Evolutionary conservation across 2,113 vertebrate genomes (phyloP), one percentile per base, ranked within the genome.

Genomic region (Delphinus delphis): DNA sequence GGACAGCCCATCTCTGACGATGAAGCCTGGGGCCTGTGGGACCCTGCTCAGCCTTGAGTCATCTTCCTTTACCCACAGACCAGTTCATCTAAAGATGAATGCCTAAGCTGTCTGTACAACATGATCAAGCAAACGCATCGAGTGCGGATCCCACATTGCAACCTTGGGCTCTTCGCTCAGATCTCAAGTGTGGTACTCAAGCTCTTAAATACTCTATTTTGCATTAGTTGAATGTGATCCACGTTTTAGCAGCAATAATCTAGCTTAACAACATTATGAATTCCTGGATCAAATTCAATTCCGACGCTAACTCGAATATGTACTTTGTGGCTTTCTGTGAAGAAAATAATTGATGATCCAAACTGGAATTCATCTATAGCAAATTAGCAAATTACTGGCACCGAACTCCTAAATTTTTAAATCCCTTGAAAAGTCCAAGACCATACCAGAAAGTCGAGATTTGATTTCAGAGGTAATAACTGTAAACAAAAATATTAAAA

Each of bases 301-400:
- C 97, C 44, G 53, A 97, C 9, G 97, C 73, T 93, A 96, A 96
- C 94, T 62, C 50, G 36, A 87, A 98, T 79, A 96, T 94, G 92
- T 96, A 98, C 97, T 97, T 98, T 97, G 97, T 98, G 97, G 97
- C 97, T 97, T n/a, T 98, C 93, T 97, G 96, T 86, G 96, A 96
- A 96, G 97, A 93, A 95, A 96, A 97, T 98, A 98, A 98, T 97
- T 97, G 98, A 98, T 95, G 95, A 97, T 81, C 82, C 95, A 97
- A 97, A 98, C 95, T 97, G 97, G 97, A 97, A 95, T 81, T 83
- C 98, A 97, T 97, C 71, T 93, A 96, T 80, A 98, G 97, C 98
- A 97, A 98, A 88, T 3, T 87, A 44, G 44, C 97, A 96, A 73
- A 73, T 28, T 96, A 98, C 96, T 93, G 89, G 68, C 95, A 93